These are phyloP conservation scores for Contarinia nasturtii DNA, from an alignment of 1,140 invertebrate species.

Conservation along the genomic window DNA sequence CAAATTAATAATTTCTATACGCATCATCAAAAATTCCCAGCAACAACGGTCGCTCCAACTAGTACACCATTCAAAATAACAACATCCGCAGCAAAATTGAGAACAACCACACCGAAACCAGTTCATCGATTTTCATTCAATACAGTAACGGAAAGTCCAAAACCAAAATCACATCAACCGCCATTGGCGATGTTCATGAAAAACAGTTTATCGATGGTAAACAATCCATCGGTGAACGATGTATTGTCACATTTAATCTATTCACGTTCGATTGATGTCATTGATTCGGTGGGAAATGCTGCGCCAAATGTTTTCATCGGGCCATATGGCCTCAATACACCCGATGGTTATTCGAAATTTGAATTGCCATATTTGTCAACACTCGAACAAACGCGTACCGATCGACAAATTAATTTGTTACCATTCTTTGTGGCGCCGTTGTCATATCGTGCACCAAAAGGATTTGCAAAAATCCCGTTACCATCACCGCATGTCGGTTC, in stretches of 20 bases:
- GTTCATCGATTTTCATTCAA: conserved; percentile 11
- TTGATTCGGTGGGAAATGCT: conserved; percentile 45
- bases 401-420: conserved; percentile 47
- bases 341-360: conserved; percentile 54
- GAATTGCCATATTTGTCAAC: conserved; percentile 62
- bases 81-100: too few relatives aligned
- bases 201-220: conserved; percentile 18
- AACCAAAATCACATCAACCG: conserved; percentile 54
- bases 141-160: conserved; percentile 24
- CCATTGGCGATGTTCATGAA: conserved; percentile 60
- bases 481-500: conserved; percentile 69
- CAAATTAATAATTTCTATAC: conserved; percentile 23
- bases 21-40: conserved; percentile 5
- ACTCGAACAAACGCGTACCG: conserved; percentile 44
- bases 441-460: conserved; percentile 57
- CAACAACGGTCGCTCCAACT: conserved; percentile 14
- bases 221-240: conserved; percentile 37
- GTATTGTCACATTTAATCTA: conserved; percentile 45
- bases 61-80: conserved; percentile 17
- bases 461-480: conserved; percentile 64
- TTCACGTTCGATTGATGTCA: conserved; percentile 50
- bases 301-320: conserved; percentile 61
- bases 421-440: conserved; percentile 70
- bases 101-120: conserved; percentile 1
- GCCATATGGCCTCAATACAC: conserved; percentile 46